Evolutionary conservation across 2,888 invertebrate genomes (phyloP).

Genomic region (Cheilosia grossa): DNA sequence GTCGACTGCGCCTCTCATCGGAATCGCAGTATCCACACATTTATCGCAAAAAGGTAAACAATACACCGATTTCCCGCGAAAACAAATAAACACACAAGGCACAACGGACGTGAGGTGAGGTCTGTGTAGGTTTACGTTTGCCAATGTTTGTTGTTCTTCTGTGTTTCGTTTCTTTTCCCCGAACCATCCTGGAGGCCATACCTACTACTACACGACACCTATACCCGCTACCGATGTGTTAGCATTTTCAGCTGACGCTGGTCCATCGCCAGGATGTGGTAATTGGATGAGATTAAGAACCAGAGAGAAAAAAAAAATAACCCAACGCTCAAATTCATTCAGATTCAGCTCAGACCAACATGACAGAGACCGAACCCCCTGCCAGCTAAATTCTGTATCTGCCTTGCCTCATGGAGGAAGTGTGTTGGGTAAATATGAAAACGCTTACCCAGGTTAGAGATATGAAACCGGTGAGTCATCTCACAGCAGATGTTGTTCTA

Average conservation of each 20-base stretch:
- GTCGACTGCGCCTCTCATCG: too few relatives aligned
- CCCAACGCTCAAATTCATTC: constrained; percentile 8
- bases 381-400: neutral
- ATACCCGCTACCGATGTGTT: neutral
- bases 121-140: constrained; percentile 40
- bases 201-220: neutral
- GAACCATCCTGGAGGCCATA: neutral
- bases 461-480: constrained; percentile 55
- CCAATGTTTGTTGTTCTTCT: constrained; percentile 60
- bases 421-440: constrained; percentile 60
- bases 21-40: neutral
- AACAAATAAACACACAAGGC: constrained; percentile 26
- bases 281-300: constrained; percentile 53
- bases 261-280: constrained; percentile 53
- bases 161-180: neutral
- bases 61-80: constrained; percentile 16
- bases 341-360: constrained; percentile 3
- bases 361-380: neutral
- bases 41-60: constrained; percentile 26
- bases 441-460: constrained; percentile 41
- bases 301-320: neutral
- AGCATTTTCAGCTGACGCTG: constrained; percentile 4
- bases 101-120: constrained; percentile 59
- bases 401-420: constrained; percentile 47
- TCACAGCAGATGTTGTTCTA: constrained; percentile 45